Evolutionary conservation across 1,140 invertebrate species (phyloP).

Genomic region (Drosophila auraria): DNA sequence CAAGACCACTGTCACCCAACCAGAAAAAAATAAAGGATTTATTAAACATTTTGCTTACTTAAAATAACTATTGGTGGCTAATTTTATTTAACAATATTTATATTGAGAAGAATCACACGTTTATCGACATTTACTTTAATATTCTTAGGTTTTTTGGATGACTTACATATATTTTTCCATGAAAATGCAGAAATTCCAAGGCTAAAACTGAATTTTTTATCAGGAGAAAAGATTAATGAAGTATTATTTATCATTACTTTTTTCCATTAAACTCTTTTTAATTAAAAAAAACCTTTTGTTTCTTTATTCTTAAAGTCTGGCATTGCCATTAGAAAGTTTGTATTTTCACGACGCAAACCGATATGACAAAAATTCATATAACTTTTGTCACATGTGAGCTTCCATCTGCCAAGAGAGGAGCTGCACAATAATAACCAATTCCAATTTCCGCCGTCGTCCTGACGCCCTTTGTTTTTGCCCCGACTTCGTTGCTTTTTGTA

Average conservation of each 20-base stretch:
- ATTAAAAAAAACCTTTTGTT: neutral
- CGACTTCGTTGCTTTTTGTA: conserved; percentile 32
- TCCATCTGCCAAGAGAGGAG: conserved; percentile 4
- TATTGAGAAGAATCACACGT: too few relatives aligned
- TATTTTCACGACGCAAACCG: neutral
- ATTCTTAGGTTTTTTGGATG: too few relatives aligned
- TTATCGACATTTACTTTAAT: too few relatives aligned
- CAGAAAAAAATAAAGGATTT: neutral
- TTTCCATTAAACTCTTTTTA: neutral
- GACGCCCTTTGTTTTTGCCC: conserved; percentile 9
- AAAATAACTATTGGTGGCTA: too few relatives aligned
- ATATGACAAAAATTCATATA: conserved; percentile 11
- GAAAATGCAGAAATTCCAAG: too few relatives aligned
- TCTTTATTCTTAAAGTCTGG: neutral
- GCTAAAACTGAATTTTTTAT: too few relatives aligned
- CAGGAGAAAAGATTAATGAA: too few relatives aligned
- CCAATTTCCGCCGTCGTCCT: conserved; percentile 15
- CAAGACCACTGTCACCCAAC: conserved; percentile 45
- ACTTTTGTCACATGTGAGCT: conserved; percentile 1
- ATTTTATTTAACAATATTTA: too few relatives aligned
- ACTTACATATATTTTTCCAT: too few relatives aligned
- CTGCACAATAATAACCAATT: conserved; percentile 28
- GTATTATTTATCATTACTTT: too few relatives aligned
- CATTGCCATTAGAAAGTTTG: neutral
- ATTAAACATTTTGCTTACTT: too few relatives aligned